These are phyloP conservation scores for Nemurella pictetii DNA, from an alignment of 2,888 invertebrate species.

Conservation along the genomic window DNA sequence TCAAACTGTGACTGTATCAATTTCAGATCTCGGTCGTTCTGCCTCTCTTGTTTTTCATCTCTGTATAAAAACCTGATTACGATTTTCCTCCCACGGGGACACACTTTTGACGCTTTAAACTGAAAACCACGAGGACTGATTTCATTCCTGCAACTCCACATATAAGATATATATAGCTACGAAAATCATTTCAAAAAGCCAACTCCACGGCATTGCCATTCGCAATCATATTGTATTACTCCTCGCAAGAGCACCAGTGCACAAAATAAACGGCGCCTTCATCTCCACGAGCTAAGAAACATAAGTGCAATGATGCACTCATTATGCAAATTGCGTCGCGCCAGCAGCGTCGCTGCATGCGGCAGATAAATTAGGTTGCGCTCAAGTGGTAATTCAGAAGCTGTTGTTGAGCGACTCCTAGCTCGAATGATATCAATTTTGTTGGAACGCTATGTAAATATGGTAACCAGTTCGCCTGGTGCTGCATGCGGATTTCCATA, in stretches of 20 bases:
- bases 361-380: not conserved
- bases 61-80: not conserved
- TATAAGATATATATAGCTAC: not conserved
- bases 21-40: not conserved
- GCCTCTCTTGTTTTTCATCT: not conserved
- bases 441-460: conserved; percentile 7
- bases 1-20: not conserved
- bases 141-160: not conserved
- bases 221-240: not conserved
- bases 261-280: not conserved
- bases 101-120: not conserved
- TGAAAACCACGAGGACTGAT: not conserved
- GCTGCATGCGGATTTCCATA: not conserved
- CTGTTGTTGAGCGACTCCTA: not conserved
- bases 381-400: not conserved
- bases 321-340: not conserved
- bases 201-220: not conserved
- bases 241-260: not conserved
- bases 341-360: not conserved
- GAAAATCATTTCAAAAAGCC: not conserved
- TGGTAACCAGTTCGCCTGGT: not conserved
- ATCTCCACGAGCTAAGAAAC: not conserved
- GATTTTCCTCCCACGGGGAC: not conserved
- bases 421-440: conserved; percentile 1
- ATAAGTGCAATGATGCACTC: not conserved